A percentile compares a stretch with the other conserved stretches of the same genome.
Evolutionary conservation across 2,888 invertebrate species (phyloP).

Genomic region (Leptopilina myrica): DNA sequence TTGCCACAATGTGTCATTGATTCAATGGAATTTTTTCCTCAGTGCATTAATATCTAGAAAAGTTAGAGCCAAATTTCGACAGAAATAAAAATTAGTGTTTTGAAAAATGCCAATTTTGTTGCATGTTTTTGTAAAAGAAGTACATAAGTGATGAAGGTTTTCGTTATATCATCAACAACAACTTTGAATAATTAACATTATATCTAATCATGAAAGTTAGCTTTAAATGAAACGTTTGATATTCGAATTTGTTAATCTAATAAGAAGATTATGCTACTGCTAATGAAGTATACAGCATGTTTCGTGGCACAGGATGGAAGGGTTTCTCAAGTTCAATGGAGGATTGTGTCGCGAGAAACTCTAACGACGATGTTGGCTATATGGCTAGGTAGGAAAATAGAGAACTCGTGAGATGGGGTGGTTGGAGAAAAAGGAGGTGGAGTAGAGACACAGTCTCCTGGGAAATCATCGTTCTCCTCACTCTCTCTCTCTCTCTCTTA

Average conservation of each 20-base stretch:
- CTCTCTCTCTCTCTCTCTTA: neutral
- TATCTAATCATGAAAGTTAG: slow-evolving; percentile 43
- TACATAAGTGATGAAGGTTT: too few species aligned
- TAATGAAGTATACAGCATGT: slow-evolving; percentile 45
- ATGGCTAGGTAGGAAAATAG: slow-evolving; percentile 50
- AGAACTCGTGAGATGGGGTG: slow-evolving; percentile 16
- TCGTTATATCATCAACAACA: too few species aligned
- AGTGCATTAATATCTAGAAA: too few species aligned
- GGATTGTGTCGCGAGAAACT: slow-evolving; percentile 41
- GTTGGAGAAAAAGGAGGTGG: slow-evolving; percentile 18
- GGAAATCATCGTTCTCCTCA: slow-evolving; percentile 57
- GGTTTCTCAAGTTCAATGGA: slow-evolving; percentile 47
- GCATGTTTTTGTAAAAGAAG: too few species aligned
- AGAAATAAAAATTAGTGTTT: too few species aligned
- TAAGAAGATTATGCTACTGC: slow-evolving; percentile 40
- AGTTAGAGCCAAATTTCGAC: too few species aligned
- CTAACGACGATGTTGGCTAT: slow-evolving; percentile 54
- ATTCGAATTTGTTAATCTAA: slow-evolving; percentile 55
- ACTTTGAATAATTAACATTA: too few species aligned
- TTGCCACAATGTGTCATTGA: too few species aligned
- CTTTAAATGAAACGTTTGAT: slow-evolving; percentile 49
- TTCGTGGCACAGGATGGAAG: slow-evolving; percentile 47
- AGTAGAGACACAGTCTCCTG: slow-evolving; percentile 48
- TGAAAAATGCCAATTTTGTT: too few species aligned
- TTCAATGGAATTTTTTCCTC: too few species aligned